phyloP scores from a whole-genome alignment of 2,797 vertebrate species.

The Hephaestus fuliginosus region DNA sequence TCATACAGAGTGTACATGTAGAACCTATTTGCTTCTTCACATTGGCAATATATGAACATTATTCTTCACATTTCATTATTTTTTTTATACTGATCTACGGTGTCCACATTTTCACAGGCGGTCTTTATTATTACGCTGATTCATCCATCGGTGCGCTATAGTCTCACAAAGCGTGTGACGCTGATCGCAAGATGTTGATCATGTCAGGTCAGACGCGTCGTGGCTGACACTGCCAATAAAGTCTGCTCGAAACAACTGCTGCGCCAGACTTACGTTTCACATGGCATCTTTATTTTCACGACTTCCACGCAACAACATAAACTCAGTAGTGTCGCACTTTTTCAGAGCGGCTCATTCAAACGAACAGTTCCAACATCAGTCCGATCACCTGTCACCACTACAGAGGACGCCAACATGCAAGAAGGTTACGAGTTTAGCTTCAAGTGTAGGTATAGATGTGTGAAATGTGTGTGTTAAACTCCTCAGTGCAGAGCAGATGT shows the following conservation, averaged over 20 bases:
- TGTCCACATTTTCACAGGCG: background rate
- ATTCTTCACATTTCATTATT: too few species aligned
- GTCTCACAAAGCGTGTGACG: background rate
- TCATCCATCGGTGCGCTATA: background rate
- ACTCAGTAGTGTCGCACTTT: background rate
- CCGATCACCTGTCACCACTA: background rate
- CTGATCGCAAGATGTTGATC: background rate
- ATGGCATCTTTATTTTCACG: background rate
- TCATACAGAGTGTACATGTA: background rate
- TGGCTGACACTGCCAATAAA: background rate
- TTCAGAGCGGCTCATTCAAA: background rate
- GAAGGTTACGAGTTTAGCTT: background rate
- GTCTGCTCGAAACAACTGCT: conserved; percentile 37
- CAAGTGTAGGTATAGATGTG: background rate
- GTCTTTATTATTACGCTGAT: background rate
- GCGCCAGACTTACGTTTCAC: conserved; percentile 2
- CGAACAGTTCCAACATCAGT: background rate
- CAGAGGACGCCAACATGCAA: background rate
- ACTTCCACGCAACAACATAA: background rate
- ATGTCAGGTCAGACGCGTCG: conserved; percentile 10
- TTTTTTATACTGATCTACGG: background rate
- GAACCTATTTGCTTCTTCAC: too few species aligned
- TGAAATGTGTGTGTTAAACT: background rate
- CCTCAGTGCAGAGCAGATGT: conserved; percentile 45
- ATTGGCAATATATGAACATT: background rate